Percentiles rank a stretch among this genome's conserved stretches.
Evolutionary conservation across 1,140 invertebrate species (phyloP).

Genomic region (Megathymus violae): DNA sequence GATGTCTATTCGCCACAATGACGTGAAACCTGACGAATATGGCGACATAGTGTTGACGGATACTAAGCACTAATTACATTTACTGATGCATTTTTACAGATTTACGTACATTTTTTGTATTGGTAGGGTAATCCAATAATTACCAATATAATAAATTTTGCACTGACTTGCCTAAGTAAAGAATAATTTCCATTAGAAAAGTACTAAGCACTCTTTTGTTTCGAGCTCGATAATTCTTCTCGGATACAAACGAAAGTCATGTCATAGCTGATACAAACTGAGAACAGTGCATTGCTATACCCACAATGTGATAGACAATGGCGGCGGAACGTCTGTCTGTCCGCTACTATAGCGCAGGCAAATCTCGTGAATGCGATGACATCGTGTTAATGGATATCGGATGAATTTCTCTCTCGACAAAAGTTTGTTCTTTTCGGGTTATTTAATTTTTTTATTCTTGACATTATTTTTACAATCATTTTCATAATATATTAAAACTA

Average conservation of each 20-base stretch:
- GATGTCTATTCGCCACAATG: neutral
- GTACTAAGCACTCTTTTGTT: neutral
- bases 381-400: conserved; percentile 31
- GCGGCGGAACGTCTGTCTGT: conserved; percentile 19
- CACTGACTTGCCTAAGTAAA: too few species aligned
- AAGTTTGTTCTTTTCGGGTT: neutral
- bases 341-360: conserved; percentile 28
- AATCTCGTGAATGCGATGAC: conserved; percentile 33
- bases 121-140: too few species aligned
- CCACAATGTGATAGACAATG: neutral
- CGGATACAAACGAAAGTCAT: neutral
- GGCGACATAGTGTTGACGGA: too few species aligned
- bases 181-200: neutral
- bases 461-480: too few species aligned
- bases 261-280: neutral
- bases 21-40: neutral
- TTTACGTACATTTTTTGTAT: too few species aligned
- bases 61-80: too few species aligned
- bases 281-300: neutral
- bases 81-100: too few species aligned
- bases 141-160: too few species aligned
- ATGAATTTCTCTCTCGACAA: neutral
- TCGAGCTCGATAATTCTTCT: neutral
- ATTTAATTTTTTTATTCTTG: too few species aligned
- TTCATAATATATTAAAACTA: too few species aligned